Base-by-base conservation (phyloP, 1,140 invertebrate species). In the Sitobion miscanthi region DNA sequence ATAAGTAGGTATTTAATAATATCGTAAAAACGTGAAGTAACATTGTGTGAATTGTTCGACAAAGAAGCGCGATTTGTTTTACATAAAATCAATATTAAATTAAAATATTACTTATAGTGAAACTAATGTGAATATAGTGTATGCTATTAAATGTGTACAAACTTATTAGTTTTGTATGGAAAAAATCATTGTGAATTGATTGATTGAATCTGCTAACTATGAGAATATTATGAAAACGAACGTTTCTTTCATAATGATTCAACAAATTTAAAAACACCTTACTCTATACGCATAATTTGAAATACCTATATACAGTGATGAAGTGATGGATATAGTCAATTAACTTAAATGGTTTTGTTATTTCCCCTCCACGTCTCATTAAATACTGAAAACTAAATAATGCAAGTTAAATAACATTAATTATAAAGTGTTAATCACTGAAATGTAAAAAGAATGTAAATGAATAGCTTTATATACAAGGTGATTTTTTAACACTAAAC, bases 391-490 rank as follows among this genome's bases (percentile, higher is more conserved):
- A n/a, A 47, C 30, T 85, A 42, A 49, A 49, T 20, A 47, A 88
- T 49, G n/a, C 17, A 49, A 88, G n/a, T 88, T n/a, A 88, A 49
- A 88, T 14, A 49, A 88, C 47, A 30, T 88, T 88, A 49, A 88
- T 35, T 88, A 88, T 88, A 88, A 49, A 52, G 45, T 49, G 30
- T 45, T 88, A 88, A 88, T 88, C 45, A 88, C 11, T 87, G 11
- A 87, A 87, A 87, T 45, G 45, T 87, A 17, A 54, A 42, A 11
- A 87, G 30, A 17, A 30, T 45, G 14, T n/a, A 77, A 77, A 77
- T n/a, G 25, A 11, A 77, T 77, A 77, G 14, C n/a, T 35, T 17
- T n/a, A n/a, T 14, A 17, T n/a, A 77, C n/a, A 77, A 5, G 14
- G n/a, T 77, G 62, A n/a, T 14, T n/a, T 77, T 77, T 77, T 77